A percentile compares a stretch with the other conserved stretches of the same genome.
These are phyloP conservation scores for Lapara coniferarum DNA, from an alignment of 2,888 invertebrate species.

Conservation along the genomic window DNA sequence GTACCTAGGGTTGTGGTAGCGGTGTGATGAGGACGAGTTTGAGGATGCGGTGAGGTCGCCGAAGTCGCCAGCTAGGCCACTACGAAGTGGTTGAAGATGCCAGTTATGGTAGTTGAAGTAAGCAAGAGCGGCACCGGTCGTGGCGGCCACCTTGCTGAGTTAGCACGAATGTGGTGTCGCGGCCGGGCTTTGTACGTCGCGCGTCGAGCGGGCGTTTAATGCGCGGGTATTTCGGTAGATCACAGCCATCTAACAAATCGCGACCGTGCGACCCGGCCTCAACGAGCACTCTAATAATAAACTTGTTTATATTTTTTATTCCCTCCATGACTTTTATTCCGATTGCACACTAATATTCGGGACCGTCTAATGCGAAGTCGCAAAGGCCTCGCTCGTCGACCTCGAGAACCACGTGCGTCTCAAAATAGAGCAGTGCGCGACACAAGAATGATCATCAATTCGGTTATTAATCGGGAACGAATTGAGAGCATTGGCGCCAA, in stretches of 20 bases:
- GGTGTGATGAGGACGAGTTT: slow-evolving; percentile 35
- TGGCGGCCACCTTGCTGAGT: slow-evolving; percentile 58
- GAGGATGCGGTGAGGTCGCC: slow-evolving; percentile 31
- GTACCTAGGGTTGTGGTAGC: slow-evolving; percentile 42
- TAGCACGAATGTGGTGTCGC: slow-evolving; percentile 60
- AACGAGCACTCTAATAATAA: slow-evolving; percentile 82
- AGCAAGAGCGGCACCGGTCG: slow-evolving; percentile 38
- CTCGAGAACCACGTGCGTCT: slow-evolving; percentile 79
- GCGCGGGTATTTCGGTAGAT: slow-evolving; percentile 81
- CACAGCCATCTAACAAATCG: slow-evolving; percentile 80
- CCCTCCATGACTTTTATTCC: slow-evolving; percentile 69
- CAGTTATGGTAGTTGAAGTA: slow-evolving; percentile 29
- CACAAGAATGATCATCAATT: slow-evolving; percentile 52
- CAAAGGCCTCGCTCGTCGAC: slow-evolving; percentile 59
- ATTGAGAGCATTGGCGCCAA: slow-evolving; percentile 58
- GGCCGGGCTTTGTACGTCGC: slow-evolving; percentile 65
- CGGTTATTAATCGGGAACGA: slow-evolving; percentile 51
- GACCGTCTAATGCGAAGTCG: slow-evolving; percentile 37
- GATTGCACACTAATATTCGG: slow-evolving; percentile 54
- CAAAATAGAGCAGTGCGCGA: slow-evolving; percentile 64
- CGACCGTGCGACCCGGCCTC: slow-evolving; percentile 81
- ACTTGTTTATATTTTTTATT: slow-evolving; percentile 83
- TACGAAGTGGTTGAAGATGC: background rate
- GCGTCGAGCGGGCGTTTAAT: slow-evolving; percentile 65
- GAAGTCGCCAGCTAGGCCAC: background rate